Percentiles rank a stretch among this genome's conserved stretches.
Conservation (phyloP, 30 jellyfish, hydroid and myxozoan species). For the Aurelia coerulea region DNA sequence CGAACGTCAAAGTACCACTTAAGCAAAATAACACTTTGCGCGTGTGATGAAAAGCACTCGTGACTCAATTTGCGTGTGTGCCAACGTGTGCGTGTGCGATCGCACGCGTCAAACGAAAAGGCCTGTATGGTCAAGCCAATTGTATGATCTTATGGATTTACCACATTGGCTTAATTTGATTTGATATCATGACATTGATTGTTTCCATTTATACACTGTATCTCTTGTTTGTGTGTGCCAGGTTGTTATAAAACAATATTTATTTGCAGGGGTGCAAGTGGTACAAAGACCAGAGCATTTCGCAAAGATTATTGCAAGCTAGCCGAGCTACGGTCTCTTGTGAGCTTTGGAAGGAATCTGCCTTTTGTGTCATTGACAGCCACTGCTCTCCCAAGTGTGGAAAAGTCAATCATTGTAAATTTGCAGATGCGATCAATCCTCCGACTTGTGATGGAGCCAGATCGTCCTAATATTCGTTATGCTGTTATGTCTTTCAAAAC, state of each 20-base stretch:
- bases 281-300: background rate
- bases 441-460: constrained; percentile 5
- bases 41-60: too few relatives aligned
- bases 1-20: too few relatives aligned
- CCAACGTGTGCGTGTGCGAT: too few relatives aligned
- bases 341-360: constrained; percentile 1
- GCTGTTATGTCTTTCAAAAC: background rate
- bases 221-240: too few relatives aligned
- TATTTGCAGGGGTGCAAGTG: constrained; percentile 5
- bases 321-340: constrained; percentile 8
- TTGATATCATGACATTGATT: too few relatives aligned
- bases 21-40: too few relatives aligned
- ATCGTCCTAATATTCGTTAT: constrained; percentile 12
- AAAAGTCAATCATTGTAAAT: constrained; percentile 1
- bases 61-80: too few relatives aligned
- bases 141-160: too few relatives aligned
- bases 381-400: constrained; percentile 30
- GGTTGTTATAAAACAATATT: background rate
- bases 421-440: background rate
- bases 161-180: too few relatives aligned
- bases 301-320: background rate
- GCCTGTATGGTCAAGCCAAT: too few relatives aligned
- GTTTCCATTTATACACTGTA: too few relatives aligned
- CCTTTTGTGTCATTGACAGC: constrained; percentile 32
- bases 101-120: too few relatives aligned